Percentiles rank a stretch among this genome's conserved stretches.
phyloP scores from a whole-genome alignment of 2,113 vertebrate genomes.

The Sterrhoptilus dennistouni region DNA sequence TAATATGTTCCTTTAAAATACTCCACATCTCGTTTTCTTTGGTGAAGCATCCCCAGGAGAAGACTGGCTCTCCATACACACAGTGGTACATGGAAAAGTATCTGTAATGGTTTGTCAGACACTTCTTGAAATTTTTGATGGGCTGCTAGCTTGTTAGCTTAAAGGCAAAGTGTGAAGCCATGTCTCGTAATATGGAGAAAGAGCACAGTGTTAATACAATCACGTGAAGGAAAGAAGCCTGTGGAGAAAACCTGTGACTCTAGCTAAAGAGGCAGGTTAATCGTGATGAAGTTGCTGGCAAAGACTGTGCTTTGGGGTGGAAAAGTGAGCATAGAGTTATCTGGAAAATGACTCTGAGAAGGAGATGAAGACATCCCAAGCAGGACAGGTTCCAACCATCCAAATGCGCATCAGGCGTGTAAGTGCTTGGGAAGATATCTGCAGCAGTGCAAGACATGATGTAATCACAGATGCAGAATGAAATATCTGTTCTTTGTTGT shows the following conservation, averaged over 20 bases:
- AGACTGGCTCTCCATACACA: neutral
- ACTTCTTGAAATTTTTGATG: neutral
- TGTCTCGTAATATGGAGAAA: neutral
- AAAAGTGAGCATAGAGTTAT: neutral
- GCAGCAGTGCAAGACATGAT: neutral
- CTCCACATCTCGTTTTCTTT: neutral
- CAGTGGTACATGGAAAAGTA: neutral
- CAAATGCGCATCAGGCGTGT: neutral
- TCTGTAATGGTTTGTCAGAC: neutral
- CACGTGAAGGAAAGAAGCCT: neutral
- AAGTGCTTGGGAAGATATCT: neutral
- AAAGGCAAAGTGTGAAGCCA: neutral
- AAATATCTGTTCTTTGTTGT: neutral
- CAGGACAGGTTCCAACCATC: neutral
- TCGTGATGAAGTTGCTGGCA: neutral
- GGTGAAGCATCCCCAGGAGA: neutral
- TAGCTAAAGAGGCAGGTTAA: neutral
- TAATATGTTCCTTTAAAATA: neutral
- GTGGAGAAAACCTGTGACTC: neutral
- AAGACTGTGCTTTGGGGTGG: neutral
- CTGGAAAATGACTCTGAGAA: neutral
- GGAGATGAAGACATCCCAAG: neutral
- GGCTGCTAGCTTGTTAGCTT: neutral
- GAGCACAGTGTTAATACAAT: neutral
- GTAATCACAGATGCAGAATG: neutral